Evolutionary conservation across 2,113 vertebrate genomes (phyloP).

Genomic region (human (Homo sapiens)): DNA sequence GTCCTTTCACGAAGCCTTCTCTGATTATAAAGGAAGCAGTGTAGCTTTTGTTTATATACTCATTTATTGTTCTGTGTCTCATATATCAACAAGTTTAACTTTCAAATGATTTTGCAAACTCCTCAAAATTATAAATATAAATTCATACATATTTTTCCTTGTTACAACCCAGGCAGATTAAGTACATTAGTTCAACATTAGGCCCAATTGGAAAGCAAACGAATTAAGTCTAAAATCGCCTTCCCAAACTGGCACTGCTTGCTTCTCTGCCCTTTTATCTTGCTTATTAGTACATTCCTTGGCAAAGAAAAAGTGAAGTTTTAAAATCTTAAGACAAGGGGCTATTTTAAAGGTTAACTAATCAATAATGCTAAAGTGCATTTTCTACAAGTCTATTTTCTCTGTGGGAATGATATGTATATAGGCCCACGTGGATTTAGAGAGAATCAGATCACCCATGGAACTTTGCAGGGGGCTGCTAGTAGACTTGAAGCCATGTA

Average conservation of each 20-base stretch:
- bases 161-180: not conserved
- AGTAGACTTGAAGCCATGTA: not conserved
- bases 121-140: not conserved
- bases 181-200: not conserved
- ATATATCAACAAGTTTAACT: not conserved
- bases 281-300: not conserved
- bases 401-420: not conserved
- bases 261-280: not conserved
- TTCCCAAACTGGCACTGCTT: not conserved
- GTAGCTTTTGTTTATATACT: not conserved
- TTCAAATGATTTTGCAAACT: not conserved
- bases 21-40: not conserved
- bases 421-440: not conserved
- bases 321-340: slow-evolving; percentile 20
- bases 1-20: not conserved
- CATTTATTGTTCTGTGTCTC: not conserved
- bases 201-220: not conserved
- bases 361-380: not conserved
- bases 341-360: slow-evolving; percentile 42
- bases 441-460: not conserved
- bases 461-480: not conserved
- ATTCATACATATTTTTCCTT: not conserved
- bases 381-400: slow-evolving; percentile 6
- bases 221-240: not conserved
- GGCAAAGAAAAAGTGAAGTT: not conserved